Evolutionary conservation across 2,888 invertebrate species (phyloP), one percentile per base, ranked within the genome.

Genomic region (Pseudococcus jackbeardsleyi): DNA sequence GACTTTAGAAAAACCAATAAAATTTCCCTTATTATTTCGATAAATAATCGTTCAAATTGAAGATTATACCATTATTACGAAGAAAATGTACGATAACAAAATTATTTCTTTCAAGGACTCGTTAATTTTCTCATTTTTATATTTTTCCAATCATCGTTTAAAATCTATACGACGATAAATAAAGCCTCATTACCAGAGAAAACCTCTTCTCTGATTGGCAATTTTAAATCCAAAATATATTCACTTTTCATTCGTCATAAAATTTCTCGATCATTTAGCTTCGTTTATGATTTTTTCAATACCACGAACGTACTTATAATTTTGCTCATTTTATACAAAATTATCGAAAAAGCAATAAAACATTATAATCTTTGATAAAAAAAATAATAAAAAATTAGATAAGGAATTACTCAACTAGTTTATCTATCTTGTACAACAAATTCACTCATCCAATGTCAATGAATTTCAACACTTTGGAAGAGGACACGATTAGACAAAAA

Each of bases 101-200:
- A 8, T 22, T 64, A 64, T 64, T 64, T 64, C 4, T 59, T 15
- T 22, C 64, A 64, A 64, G 64, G 64, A 6, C 22, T 64, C 22
- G 64, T 0, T 42, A 77, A 39, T 77, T 77, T 77, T 77, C 39
- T 39, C 12, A 22, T 64, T 64, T 64, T 64, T 64, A 64, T 59
- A 59, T 64, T 64, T 64, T 64, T 64, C 12, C 11, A 64, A 64
- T 64, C 64, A 22, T 22, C 3, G 1, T 64, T 64, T 9, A 22
- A 64, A 64, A 64, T 64, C 64, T 64, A 64, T 6, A 64, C 0
- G 9, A 64, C 64, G 59, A 59, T n/a, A 59, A n/a, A 4, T n/a
- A 59, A n/a, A 4, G n/a, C n/a, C 64, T 11, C 22, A 64, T 22
- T 19, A 64, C 22, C 0, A 64, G 9, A 64, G 22, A 64, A 19